Evolutionary conservation across 2,113 vertebrate genomes (phyloP), one percentile per base, ranked within the genome.

Genomic region (Oncorhynchus mykiss): DNA sequence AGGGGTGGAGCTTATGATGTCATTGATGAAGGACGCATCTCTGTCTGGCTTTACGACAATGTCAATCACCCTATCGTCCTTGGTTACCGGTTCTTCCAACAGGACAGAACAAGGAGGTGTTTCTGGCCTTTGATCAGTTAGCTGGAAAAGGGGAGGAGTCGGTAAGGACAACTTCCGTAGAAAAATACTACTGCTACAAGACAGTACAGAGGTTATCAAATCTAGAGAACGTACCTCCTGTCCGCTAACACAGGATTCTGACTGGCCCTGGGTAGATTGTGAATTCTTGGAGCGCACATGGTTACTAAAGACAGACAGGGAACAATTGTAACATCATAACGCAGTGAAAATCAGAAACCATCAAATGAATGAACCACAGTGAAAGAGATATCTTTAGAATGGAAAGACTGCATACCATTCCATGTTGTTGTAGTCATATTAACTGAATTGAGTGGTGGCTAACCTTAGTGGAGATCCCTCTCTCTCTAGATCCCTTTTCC

Each of bases 1-100:
- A n/a, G 93, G 93, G 51, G 92, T 94, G 74, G 93, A 92, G 81
- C 87, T 92, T 51, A 94, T 92, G 71, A 94, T 92, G 73, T 92
- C 83, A 22, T 64, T 82, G 39, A 94, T 79, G 54, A 93, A 92
- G 39, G 73, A 82, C 8, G 76, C 82, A 82, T 90, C 82, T 18
- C 59, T 2, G 4, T 31, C 3, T 4, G 86, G 59, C 51, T 83
- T 84, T 48, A 16, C 24, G 31, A 67, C 12, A 9, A 74, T 70
- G 24, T 86, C 72, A 0, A 77, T 76, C 13, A 16, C 62, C 45
- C 80, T 79, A 45, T 76, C 76, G 20, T 84, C 78, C 14, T 75
- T 88, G 29, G 80, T 27, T n/a, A 64, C 31, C 0, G 84, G 20
- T 5, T 80, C 78, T 25, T 92, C 87, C 65, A 87, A 70, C 76